Percentiles rank a stretch among this genome's conserved stretches.
Conservation (phyloP, 1,140 invertebrate genomes). For the Drosophila pseudoobscura region DNA sequence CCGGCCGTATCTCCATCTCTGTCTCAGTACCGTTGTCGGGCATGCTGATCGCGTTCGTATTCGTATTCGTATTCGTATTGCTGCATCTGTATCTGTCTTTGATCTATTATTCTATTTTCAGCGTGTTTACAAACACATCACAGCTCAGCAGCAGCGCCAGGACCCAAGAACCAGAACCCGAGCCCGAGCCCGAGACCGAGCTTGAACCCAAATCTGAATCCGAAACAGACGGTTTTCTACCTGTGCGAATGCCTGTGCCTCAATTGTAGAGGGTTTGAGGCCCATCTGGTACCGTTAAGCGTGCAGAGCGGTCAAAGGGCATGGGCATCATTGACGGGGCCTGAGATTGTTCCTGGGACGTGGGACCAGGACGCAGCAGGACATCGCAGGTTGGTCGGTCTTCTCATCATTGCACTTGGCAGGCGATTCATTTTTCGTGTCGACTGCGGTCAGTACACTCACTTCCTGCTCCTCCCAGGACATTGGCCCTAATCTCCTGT, state of each 20-base stretch:
- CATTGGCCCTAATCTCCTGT: slow-evolving; percentile 56
- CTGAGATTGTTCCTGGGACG: too few relatives aligned
- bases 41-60: slow-evolving; percentile 16
- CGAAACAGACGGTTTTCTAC: slow-evolving; percentile 5
- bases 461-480: slow-evolving; percentile 52
- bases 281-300: slow-evolving; percentile 74
- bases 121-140: slow-evolving; percentile 79
- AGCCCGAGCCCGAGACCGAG: too few relatives aligned
- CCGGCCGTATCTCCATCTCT: slow-evolving; percentile 1
- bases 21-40: not conserved
- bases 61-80: not conserved
- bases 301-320: not conserved
- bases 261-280: not conserved
- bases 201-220: too few relatives aligned
- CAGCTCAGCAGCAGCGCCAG: slow-evolving; percentile 15
- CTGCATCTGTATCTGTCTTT: slow-evolving; percentile 54
- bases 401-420: slow-evolving; percentile 57
- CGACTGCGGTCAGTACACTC: slow-evolving; percentile 69
- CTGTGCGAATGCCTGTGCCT: slow-evolving; percentile 3
- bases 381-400: slow-evolving; percentile 34
- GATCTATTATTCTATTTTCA: slow-evolving; percentile 78
- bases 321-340: not conserved
- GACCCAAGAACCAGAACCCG: too few relatives aligned
- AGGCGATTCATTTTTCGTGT: slow-evolving; percentile 69
- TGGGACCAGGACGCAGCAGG: slow-evolving; percentile 37